These are phyloP conservation scores for Rhorus exstirpatorius DNA, from an alignment of 2,888 invertebrate species.

Conservation along the genomic window DNA sequence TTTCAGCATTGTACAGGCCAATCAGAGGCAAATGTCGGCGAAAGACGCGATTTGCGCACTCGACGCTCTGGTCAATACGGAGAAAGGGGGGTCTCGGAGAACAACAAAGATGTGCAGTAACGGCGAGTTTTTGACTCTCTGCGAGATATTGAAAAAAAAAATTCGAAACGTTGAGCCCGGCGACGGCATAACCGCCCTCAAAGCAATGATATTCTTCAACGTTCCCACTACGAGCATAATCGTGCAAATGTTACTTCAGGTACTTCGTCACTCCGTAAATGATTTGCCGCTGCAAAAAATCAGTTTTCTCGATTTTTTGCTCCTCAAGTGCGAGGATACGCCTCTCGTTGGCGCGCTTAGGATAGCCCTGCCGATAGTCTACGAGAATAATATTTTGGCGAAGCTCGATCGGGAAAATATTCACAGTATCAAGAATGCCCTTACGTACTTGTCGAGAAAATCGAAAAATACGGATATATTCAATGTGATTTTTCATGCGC, in stretches of 20 bases:
- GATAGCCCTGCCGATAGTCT: slow-evolving; percentile 90
- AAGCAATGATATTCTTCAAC: slow-evolving; percentile 88
- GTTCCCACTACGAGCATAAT: slow-evolving; percentile 88
- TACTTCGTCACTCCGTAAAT: slow-evolving; percentile 89
- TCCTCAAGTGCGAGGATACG: slow-evolving; percentile 86
- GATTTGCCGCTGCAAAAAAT: slow-evolving; percentile 88
- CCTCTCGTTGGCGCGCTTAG: slow-evolving; percentile 89
- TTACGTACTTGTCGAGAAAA: slow-evolving; percentile 85
- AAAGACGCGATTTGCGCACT: slow-evolving; percentile 88
- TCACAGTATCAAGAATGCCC: slow-evolving; percentile 87
- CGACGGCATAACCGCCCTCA: slow-evolving; percentile 88
- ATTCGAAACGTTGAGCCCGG: slow-evolving; percentile 87
- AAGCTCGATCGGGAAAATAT: slow-evolving; percentile 88
- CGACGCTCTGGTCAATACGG: slow-evolving; percentile 87
- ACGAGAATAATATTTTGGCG: slow-evolving; percentile 88
- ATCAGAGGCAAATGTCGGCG: slow-evolving; percentile 86
- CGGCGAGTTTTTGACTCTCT: slow-evolving; percentile 69
- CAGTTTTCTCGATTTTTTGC: slow-evolving; percentile 88
- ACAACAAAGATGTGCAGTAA: slow-evolving; percentile 11
- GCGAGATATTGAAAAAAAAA: slow-evolving; percentile 83
- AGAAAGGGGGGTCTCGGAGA: slow-evolving; percentile 86
- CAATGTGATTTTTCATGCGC: slow-evolving; percentile 20
- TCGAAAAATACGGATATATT: slow-evolving; percentile 46
- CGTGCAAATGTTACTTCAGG: slow-evolving; percentile 89
- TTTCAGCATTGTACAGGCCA: slow-evolving; percentile 86